Base-by-base conservation (phyloP, 1,140 invertebrate species). In the Neuroterus valhalla region DNA sequence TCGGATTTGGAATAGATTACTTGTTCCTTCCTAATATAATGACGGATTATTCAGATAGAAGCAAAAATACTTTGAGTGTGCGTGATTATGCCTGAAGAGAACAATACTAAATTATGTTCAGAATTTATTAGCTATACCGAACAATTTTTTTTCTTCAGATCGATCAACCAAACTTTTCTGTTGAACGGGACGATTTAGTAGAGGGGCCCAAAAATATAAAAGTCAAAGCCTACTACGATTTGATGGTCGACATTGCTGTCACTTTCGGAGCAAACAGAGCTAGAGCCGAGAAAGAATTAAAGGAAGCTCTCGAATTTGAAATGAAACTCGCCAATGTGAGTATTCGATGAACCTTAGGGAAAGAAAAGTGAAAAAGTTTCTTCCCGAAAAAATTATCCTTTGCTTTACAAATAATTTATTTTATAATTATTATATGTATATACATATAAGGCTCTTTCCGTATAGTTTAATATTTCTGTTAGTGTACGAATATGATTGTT, bases 351-450 rank as follows among this genome's bases (percentile, higher is more conserved):
- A 96, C 66, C 96, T 97, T 0, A 90, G 99, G 1, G 90, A 95
- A n/a, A 99, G 99, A 83, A 98, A 99, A 91, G 97, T 97, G 15
- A 92, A 94, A 77, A n/a, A n/a, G n/a, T n/a, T n/a, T n/a, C 91
- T 99, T 48, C 97, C 97, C 15, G 98, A 98, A 85, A 96, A 97
- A 91, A 94, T 92, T n/a, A n/a, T n/a, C n/a, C n/a, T n/a, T n/a
- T n/a, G n/a, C n/a, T n/a, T n/a, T n/a, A n/a, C n/a, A n/a, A n/a
- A n/a, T n/a, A n/a, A n/a, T n/a, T n/a, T n/a, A n/a, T n/a, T n/a
- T n/a, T n/a, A n/a, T n/a, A n/a, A n/a, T n/a, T n/a, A n/a, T n/a
- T n/a, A n/a, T n/a, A n/a, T n/a, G n/a, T n/a, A n/a, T n/a, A n/a
- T n/a, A n/a, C n/a, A n/a, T n/a, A n/a, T n/a, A n/a, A n/a, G n/a